Evolutionary conservation across 2,797 vertebrate species (phyloP), one percentile per base, ranked within the genome.

Genomic region (Falco naumanni): DNA sequence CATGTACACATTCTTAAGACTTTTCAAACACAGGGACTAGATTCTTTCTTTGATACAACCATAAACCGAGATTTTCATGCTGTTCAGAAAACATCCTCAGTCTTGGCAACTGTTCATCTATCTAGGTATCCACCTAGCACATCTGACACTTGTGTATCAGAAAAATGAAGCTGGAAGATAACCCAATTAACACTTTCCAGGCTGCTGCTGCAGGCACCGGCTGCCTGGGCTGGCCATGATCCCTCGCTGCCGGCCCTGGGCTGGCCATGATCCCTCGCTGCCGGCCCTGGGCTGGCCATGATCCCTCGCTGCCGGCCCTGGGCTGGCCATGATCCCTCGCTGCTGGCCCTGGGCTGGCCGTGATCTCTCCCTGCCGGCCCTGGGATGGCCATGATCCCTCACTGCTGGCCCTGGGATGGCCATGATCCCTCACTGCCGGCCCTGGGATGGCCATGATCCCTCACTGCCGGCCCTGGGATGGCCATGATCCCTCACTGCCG

Each of bases 161-260:
- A 69, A 93, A 59, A 84, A 19, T 14, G 19, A 81, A 72, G 66
- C n/a, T 84, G 34, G 47, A 48, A 78, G 59, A 69, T 29, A 88
- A 87, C 12, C 71, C 2, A 3, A 16, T 20, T 26, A 51, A 19
- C n/a, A 47, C 13, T 37, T 41, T 14, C 33, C 37, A 70, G 68
- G 51, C 56, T 83, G 61, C 24, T 4, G 5, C 48, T 41, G 15
- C 3, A 3, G 34, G 13, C 1, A 5, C 1, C 2, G 6, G 3
- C 17, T 76, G 29, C 61, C 51, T 37, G 66, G 18, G 37, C 54
- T 84, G 80, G n/a, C 25, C 6, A 3, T 3, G 8, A 45, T 24
- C 86, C 83, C 43, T 48, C 12, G 11, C 11, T 10, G 39, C 34
- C 7, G 34, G 34, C 34, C 34, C 34, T 34, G 34, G 34, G 34